Conservation (phyloP, 2,888 invertebrate genomes). For the Limulus polyphemus region DNA sequence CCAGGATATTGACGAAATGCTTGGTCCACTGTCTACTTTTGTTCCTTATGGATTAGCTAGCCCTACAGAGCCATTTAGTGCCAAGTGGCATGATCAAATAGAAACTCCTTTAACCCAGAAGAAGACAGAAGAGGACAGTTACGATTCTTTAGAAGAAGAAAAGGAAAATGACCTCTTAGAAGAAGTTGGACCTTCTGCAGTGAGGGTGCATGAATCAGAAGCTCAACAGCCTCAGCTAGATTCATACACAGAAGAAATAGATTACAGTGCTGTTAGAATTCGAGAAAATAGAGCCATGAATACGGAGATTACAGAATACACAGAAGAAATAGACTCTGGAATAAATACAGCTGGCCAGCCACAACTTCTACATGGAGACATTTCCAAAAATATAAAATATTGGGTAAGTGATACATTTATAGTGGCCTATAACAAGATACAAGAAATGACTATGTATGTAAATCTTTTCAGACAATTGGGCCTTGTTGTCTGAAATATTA, state of each 20-base stretch:
- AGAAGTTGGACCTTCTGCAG: constrained; percentile 49
- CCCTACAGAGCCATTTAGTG: neutral
- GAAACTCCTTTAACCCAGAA: neutral
- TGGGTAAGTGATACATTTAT: too few relatives aligned
- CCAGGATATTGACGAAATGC: constrained; percentile 76
- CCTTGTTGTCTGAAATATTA: too few relatives aligned
- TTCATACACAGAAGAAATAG: constrained; percentile 28
- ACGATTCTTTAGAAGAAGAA: constrained; percentile 45
- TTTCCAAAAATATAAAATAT: too few relatives aligned
- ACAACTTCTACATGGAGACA: too few relatives aligned
- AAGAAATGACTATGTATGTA: too few relatives aligned
- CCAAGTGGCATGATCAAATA: too few relatives aligned
- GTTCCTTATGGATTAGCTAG: constrained; percentile 5
- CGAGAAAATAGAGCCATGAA: constrained; percentile 25
- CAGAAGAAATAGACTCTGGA: constrained; percentile 26
- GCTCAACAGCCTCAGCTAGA: constrained; percentile 19
- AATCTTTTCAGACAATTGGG: too few relatives aligned
- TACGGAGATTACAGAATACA: constrained; percentile 18
- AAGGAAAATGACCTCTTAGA: constrained; percentile 32
- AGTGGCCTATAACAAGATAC: too few relatives aligned
- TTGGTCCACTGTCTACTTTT: constrained; percentile 43
- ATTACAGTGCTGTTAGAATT: constrained; percentile 28
- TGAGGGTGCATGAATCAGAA: constrained; percentile 24
- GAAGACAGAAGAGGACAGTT: constrained; percentile 34
- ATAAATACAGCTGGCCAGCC: too few relatives aligned